Conservation (phyloP, 2,797 vertebrate species). For the Hirundo rustica region DNA sequence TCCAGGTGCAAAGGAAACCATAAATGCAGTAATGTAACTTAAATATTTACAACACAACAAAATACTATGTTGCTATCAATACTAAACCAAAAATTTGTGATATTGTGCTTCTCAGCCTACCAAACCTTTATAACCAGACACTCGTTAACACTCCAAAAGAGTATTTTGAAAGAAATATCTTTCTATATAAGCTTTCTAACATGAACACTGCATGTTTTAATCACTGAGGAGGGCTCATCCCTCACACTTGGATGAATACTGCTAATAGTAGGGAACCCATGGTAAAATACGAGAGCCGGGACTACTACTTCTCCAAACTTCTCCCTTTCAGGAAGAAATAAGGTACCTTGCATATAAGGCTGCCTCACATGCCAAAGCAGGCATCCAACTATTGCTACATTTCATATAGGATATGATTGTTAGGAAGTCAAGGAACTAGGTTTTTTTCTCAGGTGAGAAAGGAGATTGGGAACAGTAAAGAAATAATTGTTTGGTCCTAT, state of each 20-base stretch:
- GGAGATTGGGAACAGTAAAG: not conserved
- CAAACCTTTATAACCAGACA: not conserved
- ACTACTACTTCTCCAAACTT: not conserved
- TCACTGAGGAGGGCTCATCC: not conserved
- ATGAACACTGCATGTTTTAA: not conserved
- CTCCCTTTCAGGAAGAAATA: not conserved
- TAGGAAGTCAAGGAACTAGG: not conserved
- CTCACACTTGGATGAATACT: not conserved
- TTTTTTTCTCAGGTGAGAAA: not conserved
- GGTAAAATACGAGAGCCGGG: not conserved
- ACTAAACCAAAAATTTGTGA: not conserved
- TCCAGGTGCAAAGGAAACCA: not conserved
- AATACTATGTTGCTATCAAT: not conserved
- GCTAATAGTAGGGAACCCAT: not conserved
- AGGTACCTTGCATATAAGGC: not conserved
- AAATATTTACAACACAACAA: not conserved
- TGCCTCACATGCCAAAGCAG: not conserved
- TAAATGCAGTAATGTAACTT: not conserved
- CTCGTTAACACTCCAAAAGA: not conserved
- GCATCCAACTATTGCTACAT: not conserved
- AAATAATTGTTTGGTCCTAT: not conserved
- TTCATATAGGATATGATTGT: not conserved
- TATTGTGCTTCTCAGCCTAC: not conserved
- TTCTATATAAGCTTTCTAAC: not conserved
- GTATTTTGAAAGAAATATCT: not conserved